Conservation (phyloP, 37 sponge, comb jelly and placozoan species). For the Ephydatia muelleri region DNA sequence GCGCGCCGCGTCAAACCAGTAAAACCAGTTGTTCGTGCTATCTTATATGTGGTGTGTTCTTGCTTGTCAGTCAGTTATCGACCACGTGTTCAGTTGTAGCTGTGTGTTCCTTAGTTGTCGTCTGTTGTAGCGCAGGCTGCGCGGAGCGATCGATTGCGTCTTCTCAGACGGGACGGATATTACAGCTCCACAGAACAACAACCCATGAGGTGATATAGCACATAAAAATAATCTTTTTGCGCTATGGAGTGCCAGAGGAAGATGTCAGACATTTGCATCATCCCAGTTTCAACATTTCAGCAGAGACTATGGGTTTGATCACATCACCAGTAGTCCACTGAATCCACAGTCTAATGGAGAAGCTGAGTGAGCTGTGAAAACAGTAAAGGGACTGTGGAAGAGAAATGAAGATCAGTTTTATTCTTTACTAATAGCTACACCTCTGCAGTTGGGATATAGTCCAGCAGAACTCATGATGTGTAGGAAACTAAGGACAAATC, state of each 20-base stretch:
- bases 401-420: slow-evolving; percentile 10
- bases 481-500: slow-evolving; percentile 8
- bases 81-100: too few species aligned
- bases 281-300: not conserved
- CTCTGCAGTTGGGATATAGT: slow-evolving; percentile 21
- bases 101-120: too few species aligned
- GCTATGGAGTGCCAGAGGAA: slow-evolving; percentile 18
- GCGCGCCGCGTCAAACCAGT: too few species aligned
- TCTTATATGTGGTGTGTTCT: too few species aligned
- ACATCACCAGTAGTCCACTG: slow-evolving; percentile 33
- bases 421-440: slow-evolving; percentile 18
- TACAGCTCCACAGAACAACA: not conserved
- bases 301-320: slow-evolving; percentile 16
- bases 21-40: too few species aligned
- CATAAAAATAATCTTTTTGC: slow-evolving; percentile 19
- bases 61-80: too few species aligned
- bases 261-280: slow-evolving; percentile 22
- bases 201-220: slow-evolving; percentile 18
- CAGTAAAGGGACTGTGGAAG: slow-evolving; percentile 14
- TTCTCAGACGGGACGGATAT: too few species aligned
- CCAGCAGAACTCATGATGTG: slow-evolving; percentile 31
- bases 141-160: too few species aligned
- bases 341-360: too few species aligned
- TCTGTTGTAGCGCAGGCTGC: too few species aligned
- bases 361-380: slow-evolving; percentile 12